phyloP scores from a whole-genome alignment of 1,140 invertebrate genomes.

The Metopolophium dirhodum region DNA sequence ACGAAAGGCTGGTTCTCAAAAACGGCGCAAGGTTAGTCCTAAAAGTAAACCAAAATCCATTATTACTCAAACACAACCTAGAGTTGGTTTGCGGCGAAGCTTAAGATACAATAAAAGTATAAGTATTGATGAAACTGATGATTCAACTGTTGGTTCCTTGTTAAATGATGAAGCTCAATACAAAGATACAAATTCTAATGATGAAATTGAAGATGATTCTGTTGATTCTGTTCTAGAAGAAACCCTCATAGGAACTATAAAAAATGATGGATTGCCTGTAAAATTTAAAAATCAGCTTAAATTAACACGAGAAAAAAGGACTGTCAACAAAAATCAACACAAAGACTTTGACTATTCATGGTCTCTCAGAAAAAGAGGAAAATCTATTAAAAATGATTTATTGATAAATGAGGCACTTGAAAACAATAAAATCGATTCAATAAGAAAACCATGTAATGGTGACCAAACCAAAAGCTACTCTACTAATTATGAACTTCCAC shows the following conservation, averaged over 20 bases:
- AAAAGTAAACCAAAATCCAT: conserved; percentile 63
- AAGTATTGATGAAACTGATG: background rate
- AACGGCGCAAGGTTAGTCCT: conserved; percentile 65
- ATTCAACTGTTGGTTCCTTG: background rate
- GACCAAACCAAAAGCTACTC: background rate
- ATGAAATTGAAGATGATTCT: background rate
- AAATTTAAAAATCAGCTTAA: background rate
- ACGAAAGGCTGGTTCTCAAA: background rate
- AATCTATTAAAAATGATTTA: background rate
- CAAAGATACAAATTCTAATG: background rate
- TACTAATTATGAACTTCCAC: background rate
- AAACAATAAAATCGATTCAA: background rate
- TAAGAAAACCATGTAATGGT: background rate
- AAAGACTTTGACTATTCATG: conserved; percentile 40
- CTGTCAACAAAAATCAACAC: background rate
- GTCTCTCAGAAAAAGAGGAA: background rate
- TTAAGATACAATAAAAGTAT: conserved; percentile 31
- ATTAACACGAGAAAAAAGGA: conserved; percentile 1
- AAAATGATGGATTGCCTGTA: background rate
- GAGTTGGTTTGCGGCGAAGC: conserved; percentile 64
- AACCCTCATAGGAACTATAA: background rate
- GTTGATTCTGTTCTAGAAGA: background rate
- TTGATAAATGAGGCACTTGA: background rate
- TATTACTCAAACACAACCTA: conserved; percentile 58
- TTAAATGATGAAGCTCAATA: background rate